A percentile compares a stretch with the other conserved stretches of the same genome.
phyloP scores from a whole-genome alignment of 2,797 vertebrate genomes.

The Pseudopleuronectes americanus region DNA sequence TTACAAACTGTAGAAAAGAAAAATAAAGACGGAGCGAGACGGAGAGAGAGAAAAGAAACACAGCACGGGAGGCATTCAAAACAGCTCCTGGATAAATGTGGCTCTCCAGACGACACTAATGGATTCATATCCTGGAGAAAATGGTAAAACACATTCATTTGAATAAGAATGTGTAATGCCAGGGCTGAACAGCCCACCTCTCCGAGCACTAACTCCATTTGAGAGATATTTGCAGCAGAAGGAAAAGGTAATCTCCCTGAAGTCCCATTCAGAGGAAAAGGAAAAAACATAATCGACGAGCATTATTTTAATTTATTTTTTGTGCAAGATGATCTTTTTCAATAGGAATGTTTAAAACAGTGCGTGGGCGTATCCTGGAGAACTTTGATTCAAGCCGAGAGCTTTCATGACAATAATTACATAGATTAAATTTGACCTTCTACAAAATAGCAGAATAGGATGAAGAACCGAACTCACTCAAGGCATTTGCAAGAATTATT shows the following conservation, averaged over 20 bases:
- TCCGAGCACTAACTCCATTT: constrained; percentile 20
- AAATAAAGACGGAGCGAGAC: not conserved
- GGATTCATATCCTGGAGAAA: constrained; percentile 46
- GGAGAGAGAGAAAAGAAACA: not conserved
- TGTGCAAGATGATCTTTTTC: constrained; percentile 21
- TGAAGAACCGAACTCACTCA: constrained; percentile 18
- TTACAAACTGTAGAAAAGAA: not conserved
- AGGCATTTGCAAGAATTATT: constrained; percentile 15
- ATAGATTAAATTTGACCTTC: constrained; percentile 77
- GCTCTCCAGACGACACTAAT: constrained; percentile 29
- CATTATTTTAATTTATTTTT: constrained; percentile 5
- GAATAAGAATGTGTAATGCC: constrained; percentile 60
- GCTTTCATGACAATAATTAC: constrained; percentile 71
- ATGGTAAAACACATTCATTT: constrained; percentile 59
- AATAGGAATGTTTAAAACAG: constrained; percentile 37
- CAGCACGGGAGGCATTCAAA: constrained; percentile 8
- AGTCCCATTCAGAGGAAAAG: constrained; percentile 48
- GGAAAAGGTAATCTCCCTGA: constrained; percentile 56
- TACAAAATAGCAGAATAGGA: constrained; percentile 41
- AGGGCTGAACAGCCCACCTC: constrained; percentile 33
- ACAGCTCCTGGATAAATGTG: not conserved
- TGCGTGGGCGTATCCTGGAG: constrained; percentile 40
- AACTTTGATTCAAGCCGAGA: constrained; percentile 37
- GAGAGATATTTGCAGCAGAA: constrained; percentile 49
- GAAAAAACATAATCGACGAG: constrained; percentile 33